Base-by-base conservation (phyloP, 2,113 vertebrate species). In the Heterotis niloticus region DNA sequence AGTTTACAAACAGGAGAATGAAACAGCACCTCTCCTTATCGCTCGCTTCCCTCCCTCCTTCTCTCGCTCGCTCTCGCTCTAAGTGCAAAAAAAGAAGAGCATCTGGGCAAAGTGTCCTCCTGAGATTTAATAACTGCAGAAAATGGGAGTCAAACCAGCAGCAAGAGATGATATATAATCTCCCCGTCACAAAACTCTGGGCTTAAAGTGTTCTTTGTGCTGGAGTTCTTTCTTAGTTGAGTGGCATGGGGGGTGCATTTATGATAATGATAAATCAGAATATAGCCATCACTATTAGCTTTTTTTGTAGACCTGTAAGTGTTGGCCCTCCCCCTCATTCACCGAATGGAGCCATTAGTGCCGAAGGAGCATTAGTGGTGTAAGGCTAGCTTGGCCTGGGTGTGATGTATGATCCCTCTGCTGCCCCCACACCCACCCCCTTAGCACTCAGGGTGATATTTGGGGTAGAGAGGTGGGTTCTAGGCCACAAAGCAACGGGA, bases 201-300 rank as follows among this genome's bases (percentile, higher is more conserved):
- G 20, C 17, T 66, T 18, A 20, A 24, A 69, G 28, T 11, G 17
- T 20, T 10, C 62, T 10, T 7, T 12, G 11, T 51, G 5, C n/a
- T 57, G 64, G 10, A 29, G 64, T 28, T 69, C 64, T 69, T 14
- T 23, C 59, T 75, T 75, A 29, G 57, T 57, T 78, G 76, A 57
- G 76, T 51, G 18, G 65, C 44, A 18, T 20, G 28, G 29, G 69
- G 52, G 23, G 57, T 34, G n/a, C 29, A 44, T 79, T 79, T 70
- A 72, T 79, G 78, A 56, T 29, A 62, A 79, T 72, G 69, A 79
- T 72, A 79, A 79, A 79, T 79, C 77, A 29, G 74, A 64, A n/a
- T 20, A 57, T 17, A 59, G 24, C 73, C 56, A 14, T 57, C 29
- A 20, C 74, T 7, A n/a, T 64, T 62, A 64, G 56, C 28, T 28